Evolutionary conservation across 1,140 invertebrate genomes (phyloP).

Genomic region (Lepidostoma basale): DNA sequence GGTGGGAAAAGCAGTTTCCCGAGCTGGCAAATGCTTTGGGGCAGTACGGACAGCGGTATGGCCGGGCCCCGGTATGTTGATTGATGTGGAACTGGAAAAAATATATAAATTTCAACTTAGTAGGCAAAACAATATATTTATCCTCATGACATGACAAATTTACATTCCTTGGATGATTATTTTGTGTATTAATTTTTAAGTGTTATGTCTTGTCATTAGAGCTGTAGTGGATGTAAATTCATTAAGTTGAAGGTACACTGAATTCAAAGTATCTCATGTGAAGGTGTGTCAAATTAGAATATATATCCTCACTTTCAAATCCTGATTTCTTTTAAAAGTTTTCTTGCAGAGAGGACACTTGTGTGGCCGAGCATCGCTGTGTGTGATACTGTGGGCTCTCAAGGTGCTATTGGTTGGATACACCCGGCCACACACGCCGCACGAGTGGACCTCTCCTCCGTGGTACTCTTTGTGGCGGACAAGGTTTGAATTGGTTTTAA

Average conservation of each 20-base stretch:
- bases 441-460: slow-evolving; percentile 67
- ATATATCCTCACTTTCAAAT: slow-evolving; percentile 66
- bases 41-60: slow-evolving; percentile 83
- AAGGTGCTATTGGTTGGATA: slow-evolving; percentile 74
- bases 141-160: too few relatives aligned
- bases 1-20: slow-evolving; percentile 78
- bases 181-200: too few relatives aligned
- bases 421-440: slow-evolving; percentile 70
- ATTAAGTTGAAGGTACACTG: too few relatives aligned
- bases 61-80: slow-evolving; percentile 80
- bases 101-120: too few relatives aligned
- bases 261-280: too few relatives aligned
- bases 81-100: slow-evolving; percentile 72
- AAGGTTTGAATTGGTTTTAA: slow-evolving; percentile 72
- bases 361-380: slow-evolving; percentile 72
- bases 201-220: not conserved
- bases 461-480: slow-evolving; percentile 71
- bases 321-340: slow-evolving; percentile 77
- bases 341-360: slow-evolving; percentile 75
- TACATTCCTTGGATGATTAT: too few relatives aligned
- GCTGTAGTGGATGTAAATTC: not conserved
- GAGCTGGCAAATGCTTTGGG: slow-evolving; percentile 79
- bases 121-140: too few relatives aligned
- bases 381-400: slow-evolving; percentile 73
- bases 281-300: not conserved